Base-by-base conservation (phyloP, 23 tunicate species). In the Halocynthia roretzi region DNA sequence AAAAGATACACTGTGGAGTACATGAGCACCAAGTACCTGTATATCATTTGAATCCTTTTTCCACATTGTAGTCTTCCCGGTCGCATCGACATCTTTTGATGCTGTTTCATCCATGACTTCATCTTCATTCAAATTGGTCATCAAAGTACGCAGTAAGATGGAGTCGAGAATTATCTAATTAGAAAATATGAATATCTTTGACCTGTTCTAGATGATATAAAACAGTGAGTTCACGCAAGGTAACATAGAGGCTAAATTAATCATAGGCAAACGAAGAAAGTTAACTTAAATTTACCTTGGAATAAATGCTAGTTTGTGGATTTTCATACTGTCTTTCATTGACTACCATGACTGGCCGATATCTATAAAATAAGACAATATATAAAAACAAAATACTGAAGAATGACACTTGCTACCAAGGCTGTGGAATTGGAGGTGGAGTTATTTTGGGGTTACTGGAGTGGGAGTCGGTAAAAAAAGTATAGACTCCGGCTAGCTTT, bases 141-240 rank as follows among this genome's bases (percentile, higher is more conserved):
- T 52, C 9, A 88, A 54, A 8, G 78, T 68, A 20, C 87, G 78
- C 40, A 88, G 66, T 8, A 88, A 69, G 10, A 52, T 52, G 62
- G 87, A 83, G 68, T 88, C 95, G 65, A 78, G 63, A 51, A 88
- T 61, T 8, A 87, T 80, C 92, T 86, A 53, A 22, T 58, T 14
- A 4, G 15, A 58, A 58, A 58, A 31, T 31, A 31, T 31, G 44
- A 31, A 31, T 0, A 31, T 31, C 44, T 31, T 31, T 31, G 44
- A 31, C 44, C 44, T 31, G 44, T 31, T 31, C 44, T 31, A 31
- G 44, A 31, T 31, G 4, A 31, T 31, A 31, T 31, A 31, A 0
- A 31, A 31, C 44, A 31, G 44, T 31, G 44, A 31, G 44, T 31
- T 31, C 44, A 31, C 44, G 44, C 44, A 31, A 31, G 44, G 44